phyloP scores from a whole-genome alignment of 2,113 vertebrate species.

The Nesoenas mayeri region DNA sequence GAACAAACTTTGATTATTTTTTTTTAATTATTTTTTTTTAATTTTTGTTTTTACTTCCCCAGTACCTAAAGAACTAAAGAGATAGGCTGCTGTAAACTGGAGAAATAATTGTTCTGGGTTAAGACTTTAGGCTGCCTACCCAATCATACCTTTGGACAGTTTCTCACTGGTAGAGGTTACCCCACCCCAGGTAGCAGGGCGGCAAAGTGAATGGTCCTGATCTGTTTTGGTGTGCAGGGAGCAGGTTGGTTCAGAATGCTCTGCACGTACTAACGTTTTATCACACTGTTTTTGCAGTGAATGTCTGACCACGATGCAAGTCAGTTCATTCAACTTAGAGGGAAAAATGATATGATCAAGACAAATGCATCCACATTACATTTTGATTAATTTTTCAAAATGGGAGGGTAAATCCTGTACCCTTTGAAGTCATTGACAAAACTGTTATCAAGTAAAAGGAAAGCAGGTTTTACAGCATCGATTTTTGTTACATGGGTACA shows the following conservation, averaged over 20 bases:
- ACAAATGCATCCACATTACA: not conserved
- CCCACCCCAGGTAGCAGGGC: not conserved
- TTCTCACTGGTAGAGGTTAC: not conserved
- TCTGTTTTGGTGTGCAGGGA: not conserved
- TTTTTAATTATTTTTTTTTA: not conserved
- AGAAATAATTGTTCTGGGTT: not conserved
- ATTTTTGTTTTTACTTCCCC: not conserved
- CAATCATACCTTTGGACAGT: not conserved
- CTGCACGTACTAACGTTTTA: accelerated
- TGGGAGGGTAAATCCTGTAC: not conserved
- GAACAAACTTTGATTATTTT: not conserved
- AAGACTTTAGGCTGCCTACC: not conserved
- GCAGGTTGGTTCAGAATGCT: not conserved
- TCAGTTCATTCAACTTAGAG: not conserved
- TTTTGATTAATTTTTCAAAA: not conserved
- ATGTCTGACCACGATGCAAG: not conserved
- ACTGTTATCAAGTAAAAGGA: not conserved
- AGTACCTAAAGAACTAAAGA: not conserved
- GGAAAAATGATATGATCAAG: not conserved
- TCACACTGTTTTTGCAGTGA: not conserved
- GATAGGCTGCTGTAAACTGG: not conserved
- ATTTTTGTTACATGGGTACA: not conserved
- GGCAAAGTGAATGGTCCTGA: not conserved
- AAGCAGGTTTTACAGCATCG: not conserved
- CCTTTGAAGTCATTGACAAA: not conserved